These are phyloP conservation scores for Rhinopomastus cyanomelas DNA, from an alignment of 2,113 vertebrate genomes.

Conservation along the genomic window DNA sequence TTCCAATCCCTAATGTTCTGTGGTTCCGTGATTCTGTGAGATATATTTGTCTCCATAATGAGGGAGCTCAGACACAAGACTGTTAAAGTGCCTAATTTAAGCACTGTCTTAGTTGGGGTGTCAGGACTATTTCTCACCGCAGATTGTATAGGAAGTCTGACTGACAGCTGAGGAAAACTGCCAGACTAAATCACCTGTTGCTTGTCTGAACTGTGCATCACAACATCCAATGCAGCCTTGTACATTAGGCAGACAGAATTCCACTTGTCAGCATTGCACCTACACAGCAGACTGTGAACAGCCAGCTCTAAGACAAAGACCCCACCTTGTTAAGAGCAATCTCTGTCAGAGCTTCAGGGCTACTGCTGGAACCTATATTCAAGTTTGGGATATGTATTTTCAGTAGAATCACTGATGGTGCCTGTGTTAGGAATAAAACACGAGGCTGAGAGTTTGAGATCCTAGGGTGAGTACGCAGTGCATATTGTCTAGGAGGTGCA, in stretches of 20 bases:
- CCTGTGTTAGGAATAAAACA: not conserved
- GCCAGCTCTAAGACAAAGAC: not conserved
- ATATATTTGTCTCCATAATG: not conserved
- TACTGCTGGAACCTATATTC: not conserved
- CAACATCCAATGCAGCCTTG: not conserved
- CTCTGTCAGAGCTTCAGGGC: not conserved
- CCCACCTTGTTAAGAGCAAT: not conserved
- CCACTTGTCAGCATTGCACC: not conserved
- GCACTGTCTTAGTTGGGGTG: not conserved
- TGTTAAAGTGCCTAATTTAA: slow-evolving; percentile 10
- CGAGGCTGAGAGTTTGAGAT: not conserved
- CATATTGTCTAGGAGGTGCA: not conserved
- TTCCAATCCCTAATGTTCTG: no score
- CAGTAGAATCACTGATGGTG: not conserved
- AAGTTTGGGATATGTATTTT: not conserved
- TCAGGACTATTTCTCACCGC: slow-evolving; percentile 30
- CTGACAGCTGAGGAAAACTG: slow-evolving; percentile 22
- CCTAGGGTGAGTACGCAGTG: not conserved
- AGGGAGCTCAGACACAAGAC: not conserved
- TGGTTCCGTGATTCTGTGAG: no score
- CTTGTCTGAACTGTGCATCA: not conserved
- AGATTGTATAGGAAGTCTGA: slow-evolving; percentile 6
- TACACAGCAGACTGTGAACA: not conserved
- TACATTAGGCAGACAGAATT: not conserved
- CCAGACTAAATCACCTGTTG: not conserved